A percentile compares a stretch with the other conserved stretches of the same genome.
Evolutionary conservation across 2,888 invertebrate genomes (phyloP).

Genomic region (Rutpela maculata): DNA sequence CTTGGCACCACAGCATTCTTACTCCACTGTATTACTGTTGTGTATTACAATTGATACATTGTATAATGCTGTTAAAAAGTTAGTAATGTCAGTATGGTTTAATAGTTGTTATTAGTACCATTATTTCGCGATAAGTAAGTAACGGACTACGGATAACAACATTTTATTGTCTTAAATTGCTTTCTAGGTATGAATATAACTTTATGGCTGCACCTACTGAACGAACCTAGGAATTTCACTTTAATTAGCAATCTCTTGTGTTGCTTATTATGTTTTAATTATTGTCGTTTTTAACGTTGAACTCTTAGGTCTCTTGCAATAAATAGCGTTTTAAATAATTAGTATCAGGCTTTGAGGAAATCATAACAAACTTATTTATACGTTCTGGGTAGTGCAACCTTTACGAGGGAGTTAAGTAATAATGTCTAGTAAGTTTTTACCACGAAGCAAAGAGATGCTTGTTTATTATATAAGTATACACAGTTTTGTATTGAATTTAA

Average conservation of each 20-base stretch:
- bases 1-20: background rate
- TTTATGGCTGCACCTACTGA: conserved; percentile 3
- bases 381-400: background rate
- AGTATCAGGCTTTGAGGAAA: background rate
- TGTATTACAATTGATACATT: background rate
- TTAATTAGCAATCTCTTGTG: conserved; percentile 1
- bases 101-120: background rate
- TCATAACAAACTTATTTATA: background rate
- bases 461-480: no score
- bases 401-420: no score
- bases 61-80: background rate
- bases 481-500: no score
- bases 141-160: background rate
- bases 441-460: no score
- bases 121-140: conserved; percentile 7
- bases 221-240: background rate
- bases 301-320: background rate
- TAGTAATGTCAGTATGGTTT: background rate
- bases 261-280: conserved; percentile 7
- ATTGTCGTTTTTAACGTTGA: background rate
- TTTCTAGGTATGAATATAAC: conserved; percentile 4
- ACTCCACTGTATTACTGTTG: background rate
- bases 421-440: no score
- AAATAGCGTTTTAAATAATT: conserved; percentile 7
- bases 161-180: conserved; percentile 1